Evolutionary conservation across 53 echinoderm and acorn worm genomes (phyloP).

Genomic region (Stichopus horrens): DNA sequence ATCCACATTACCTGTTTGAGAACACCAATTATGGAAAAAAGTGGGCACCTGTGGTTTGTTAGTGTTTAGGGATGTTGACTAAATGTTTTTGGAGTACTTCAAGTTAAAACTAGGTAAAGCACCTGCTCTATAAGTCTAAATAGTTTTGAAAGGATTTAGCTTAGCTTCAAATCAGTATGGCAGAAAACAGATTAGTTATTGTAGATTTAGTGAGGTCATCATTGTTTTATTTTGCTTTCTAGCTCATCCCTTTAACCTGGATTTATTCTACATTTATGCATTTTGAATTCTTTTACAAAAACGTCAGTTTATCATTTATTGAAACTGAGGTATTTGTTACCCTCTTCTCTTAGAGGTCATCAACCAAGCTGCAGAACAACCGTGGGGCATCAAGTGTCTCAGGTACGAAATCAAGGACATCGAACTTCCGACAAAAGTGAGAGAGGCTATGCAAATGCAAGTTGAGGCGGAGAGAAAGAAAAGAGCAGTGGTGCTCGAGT

Average conservation of each 20-base stretch:
- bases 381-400: conserved; percentile 95
- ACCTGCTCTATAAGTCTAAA: no score
- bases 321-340: background rate
- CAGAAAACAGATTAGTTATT: background rate
- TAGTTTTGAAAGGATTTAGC: no score
- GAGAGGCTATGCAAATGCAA: conserved; percentile 99
- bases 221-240: background rate
- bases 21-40: no score
- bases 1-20: no score
- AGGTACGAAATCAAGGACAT: conserved; percentile 99
- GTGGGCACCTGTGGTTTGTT: no score
- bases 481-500: conserved; percentile 86
- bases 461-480: conserved; percentile 99
- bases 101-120: no score
- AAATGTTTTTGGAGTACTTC: no score
- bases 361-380: conserved; percentile 90
- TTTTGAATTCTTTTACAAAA: background rate
- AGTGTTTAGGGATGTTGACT: no score
- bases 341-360: conserved; percentile 69
- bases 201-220: background rate
- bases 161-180: no score
- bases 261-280: no score
- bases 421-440: conserved; percentile 82
- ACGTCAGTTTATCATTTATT: background rate
- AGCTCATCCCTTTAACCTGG: background rate